Base-by-base conservation (phyloP, 2,797 vertebrate genomes). In the Alca torda region DNA sequence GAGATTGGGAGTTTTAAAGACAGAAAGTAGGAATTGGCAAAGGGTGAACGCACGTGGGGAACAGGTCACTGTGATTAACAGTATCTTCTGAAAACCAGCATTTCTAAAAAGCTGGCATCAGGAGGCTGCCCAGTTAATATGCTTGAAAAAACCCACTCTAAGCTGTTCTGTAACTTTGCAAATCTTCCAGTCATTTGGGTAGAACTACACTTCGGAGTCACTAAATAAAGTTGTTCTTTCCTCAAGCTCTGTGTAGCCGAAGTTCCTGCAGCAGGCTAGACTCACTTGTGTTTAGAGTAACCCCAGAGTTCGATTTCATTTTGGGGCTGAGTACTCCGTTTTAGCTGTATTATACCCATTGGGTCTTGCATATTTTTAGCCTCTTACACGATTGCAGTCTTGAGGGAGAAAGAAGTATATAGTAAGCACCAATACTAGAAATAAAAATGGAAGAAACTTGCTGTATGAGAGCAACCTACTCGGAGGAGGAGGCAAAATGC, bases 391-490 rank as follows among this genome's bases (percentile, higher is more conserved):
- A 16, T 0, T 57, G 28, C 30, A 16, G 20, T 69, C 26, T 72
- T 24, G 43, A 87, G 54, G 18, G 33, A 70, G 39, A 48, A 81
- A 31, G 33, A 41, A 50, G 14, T 4, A 6, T 8, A 6, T 1
- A 63, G 23, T 45, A 33, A 81, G 26, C 19, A 43, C 25, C 8
- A 10, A 7, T 37, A 39, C 9, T n/a, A 10, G 59, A 85, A 79
- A 37, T 56, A 18, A 56, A 70, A 61, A 48, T 35, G 35, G 13
- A 45, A 76, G n/a, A 57, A 61, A 48, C 9, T 18, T 64, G 3
- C 28, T 77, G 18, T 35, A 4, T 18, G 51, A 63, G 35, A 68
- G 4, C 11, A 46, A 0, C 0, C 1, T 3, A 2, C 20, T 86
- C 6, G 0, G 28, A 78, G 48, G 23, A 65, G n/a, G 60, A 45